Evolutionary conservation across 1,140 invertebrate species (phyloP), one percentile per base, ranked within the genome.

Genomic region (Platyura marginata): DNA sequence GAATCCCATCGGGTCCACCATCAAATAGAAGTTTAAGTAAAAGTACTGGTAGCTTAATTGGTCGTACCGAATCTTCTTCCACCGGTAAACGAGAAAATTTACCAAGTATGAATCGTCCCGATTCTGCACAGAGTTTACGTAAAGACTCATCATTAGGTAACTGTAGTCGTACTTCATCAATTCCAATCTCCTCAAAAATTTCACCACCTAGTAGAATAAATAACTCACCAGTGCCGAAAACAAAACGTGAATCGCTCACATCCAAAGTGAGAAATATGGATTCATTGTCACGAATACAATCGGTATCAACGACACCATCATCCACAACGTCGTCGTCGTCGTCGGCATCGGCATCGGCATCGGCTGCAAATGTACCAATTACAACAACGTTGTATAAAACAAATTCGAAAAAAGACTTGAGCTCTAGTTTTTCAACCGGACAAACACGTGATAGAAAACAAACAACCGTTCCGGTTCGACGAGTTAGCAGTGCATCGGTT

Each of bases 211-310:
- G 56, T 52, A 52, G 54, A 35, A 3, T 48, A 56, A 57, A 46
- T 49, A 60, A 58, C 10, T 62, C 57, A 42, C 64, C 67, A 46
- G 52, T 63, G 38, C 63, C 66, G 29, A 69, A 68, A 52, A 61
- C 70, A 42, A 72, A 65, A 47, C 63, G 70, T 40, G 75, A 77
- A 43, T 75, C 74, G 32, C 55, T 75, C 29, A 73, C 66, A 25
- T 62, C 64, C 44, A 70, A 68, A 38, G 65, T 67, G 54, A 56
- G 64, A 51, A 52, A 67, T 54, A 52, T 70, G 54, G 64, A 73
- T 42, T 64, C 66, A 25, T 46, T 69, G 22, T 62, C 65, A 23
- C 56, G 57, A 41, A 42, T 54, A 21, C 50, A 59, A 37, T n/a
- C n/a, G n/a, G 15, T 32, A 25, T 37, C 42, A 51, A 54, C 21